Conservation (phyloP, 2,113 vertebrate genomes). For the Cricetomys ansorgei region DNA sequence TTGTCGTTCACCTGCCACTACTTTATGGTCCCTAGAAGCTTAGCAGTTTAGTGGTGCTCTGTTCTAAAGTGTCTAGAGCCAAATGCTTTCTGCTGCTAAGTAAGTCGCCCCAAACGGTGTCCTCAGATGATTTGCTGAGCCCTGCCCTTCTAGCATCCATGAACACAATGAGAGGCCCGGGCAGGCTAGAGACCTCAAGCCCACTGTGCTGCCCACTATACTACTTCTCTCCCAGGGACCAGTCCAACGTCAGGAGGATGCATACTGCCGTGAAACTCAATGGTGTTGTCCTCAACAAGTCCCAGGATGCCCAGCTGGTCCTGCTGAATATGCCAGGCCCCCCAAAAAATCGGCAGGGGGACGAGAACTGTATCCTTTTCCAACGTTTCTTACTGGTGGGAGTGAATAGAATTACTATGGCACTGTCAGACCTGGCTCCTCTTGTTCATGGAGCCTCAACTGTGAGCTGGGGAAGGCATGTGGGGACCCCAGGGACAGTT, state of each 20-base stretch:
- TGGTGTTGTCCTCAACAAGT: slow-evolving; percentile 93
- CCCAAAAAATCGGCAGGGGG: slow-evolving; percentile 93
- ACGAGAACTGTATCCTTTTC: slow-evolving; percentile 98
- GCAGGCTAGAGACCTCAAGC: rapidly evolving
- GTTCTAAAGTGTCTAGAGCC: not conserved
- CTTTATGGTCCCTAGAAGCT: not conserved
- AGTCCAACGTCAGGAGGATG: slow-evolving; percentile 97
- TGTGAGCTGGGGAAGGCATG: too few species aligned
- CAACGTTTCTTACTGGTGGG: rapidly evolving
- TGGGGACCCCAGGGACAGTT: not conserved
- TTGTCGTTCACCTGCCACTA: not conserved
- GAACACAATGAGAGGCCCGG: not conserved
- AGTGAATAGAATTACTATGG: rapidly evolving
- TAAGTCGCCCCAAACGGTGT: rapidly evolving
- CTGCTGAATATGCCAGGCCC: slow-evolving; percentile 98
- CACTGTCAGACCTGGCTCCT: not conserved
- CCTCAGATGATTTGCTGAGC: rapidly evolving
- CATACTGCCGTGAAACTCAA: slow-evolving; percentile 98
- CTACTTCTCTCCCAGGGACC: slow-evolving; percentile 86
- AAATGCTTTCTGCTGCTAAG: not conserved
- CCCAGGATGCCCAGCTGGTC: slow-evolving; percentile 95
- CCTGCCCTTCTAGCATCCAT: not conserved
- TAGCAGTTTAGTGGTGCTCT: not conserved
- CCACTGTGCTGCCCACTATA: rapidly evolving
- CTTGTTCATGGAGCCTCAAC: not conserved